These are phyloP conservation scores for Percopsis transmontana DNA, from an alignment of 2,113 vertebrate genomes.

Conservation along the genomic window DNA sequence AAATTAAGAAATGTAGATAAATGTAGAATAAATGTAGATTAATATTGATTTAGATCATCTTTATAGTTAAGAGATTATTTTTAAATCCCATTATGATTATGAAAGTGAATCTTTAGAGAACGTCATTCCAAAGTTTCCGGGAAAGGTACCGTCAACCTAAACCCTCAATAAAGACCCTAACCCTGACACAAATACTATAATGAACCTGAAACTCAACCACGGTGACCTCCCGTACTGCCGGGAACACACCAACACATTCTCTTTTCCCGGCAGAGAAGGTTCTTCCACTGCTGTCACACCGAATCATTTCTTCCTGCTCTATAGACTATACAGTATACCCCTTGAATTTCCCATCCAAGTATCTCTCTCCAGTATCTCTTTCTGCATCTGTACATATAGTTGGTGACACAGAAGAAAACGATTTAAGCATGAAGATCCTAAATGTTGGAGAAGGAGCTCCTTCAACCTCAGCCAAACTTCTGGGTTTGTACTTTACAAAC, in stretches of 20 bases:
- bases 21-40: no score
- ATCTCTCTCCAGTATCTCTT: background rate
- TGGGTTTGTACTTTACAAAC: conserved; percentile 47
- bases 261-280: conserved; percentile 50
- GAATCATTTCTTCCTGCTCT: conserved; percentile 40
- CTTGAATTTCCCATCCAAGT: conserved; percentile 21
- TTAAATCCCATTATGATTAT: no score
- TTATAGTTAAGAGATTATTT: no score
- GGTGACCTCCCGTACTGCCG: conserved; percentile 26
- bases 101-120: no score
- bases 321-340: conserved; percentile 5
- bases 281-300: conserved; percentile 43
- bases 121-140: no score
- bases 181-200: conserved; percentile 45
- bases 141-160: background rate
- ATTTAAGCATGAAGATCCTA: conserved; percentile 27
- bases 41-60: no score
- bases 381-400: background rate
- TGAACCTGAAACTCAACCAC: conserved; percentile 22
- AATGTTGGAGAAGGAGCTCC: conserved; percentile 32
- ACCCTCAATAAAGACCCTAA: conserved; percentile 36
- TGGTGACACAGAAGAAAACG: conserved; percentile 9
- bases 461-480: conserved; percentile 27
- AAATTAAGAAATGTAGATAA: no score
- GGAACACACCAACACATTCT: conserved; percentile 36